Evolutionary conservation across 2,113 vertebrate genomes (phyloP), one percentile per base, ranked within the genome.

Genomic region (Caracal caracal): DNA sequence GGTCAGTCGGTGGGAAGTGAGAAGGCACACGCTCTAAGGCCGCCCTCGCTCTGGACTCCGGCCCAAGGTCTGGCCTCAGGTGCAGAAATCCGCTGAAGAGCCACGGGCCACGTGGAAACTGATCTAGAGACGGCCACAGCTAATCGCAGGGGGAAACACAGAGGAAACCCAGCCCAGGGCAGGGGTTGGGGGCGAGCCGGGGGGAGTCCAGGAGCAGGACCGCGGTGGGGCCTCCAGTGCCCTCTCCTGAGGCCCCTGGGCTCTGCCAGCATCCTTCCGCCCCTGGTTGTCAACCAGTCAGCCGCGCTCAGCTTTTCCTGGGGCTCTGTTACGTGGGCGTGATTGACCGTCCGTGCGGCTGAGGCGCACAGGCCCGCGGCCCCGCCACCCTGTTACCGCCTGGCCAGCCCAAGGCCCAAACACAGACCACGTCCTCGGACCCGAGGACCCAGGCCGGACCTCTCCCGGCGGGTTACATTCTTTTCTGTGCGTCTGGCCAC

Each of bases 401-500:
- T 1, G 6, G 30, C 65, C 65, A 8, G 56, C 90, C 10, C 81
- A 65, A 17, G 17, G 10, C 22, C 30, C 51, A 15, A 10, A 3
- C 19, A 24, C 16, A 71, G 30, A 3, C 4, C 49, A 6, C 9
- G n/a, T n/a, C 30, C 19, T 40, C 1, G 37, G 17, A 47, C 33
- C 6, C 7, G 33, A 78, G 63, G 35, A 24, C 12, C 47, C 2
- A 11, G 26, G 30, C 43, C 43, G 43, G 43, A 43, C 43, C 43
- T 6, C 56, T 66, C 24, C 59, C 22, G 22, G 59, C 22, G 4
- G 2, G 20, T 30, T 22, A 13, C 68, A 28, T 4, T 22, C 10
- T 7, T n/a, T 11, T 1, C 17, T 33, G 22, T 4, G 1, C 6
- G 1, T n/a, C 49, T 17, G 56, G 11, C 73, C n/a, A 0, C 75